Percentiles rank a stretch among this genome's conserved stretches.
phyloP scores from a whole-genome alignment of 53 echinoderm and acorn worm genomes.

The Patiria pectinifera region DNA sequence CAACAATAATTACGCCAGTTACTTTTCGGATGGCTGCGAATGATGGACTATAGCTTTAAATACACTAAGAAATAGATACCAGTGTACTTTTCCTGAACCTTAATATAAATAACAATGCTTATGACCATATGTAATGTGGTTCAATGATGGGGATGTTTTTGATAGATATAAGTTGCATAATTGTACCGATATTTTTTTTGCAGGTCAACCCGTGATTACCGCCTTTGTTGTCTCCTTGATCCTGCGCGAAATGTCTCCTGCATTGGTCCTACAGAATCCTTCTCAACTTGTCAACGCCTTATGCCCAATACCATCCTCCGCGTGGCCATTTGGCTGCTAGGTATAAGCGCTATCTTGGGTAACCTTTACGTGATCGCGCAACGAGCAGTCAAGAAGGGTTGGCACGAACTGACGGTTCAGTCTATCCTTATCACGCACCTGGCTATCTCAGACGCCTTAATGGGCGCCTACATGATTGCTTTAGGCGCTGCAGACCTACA shows the following conservation, averaged over 20 bases:
- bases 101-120: too few relatives aligned
- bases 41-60: too few relatives aligned
- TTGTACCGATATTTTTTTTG: background rate
- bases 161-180: background rate
- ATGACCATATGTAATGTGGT: too few relatives aligned
- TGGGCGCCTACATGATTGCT: slow-evolving; percentile 70
- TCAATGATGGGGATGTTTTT: too few relatives aligned
- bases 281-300: slow-evolving; percentile 57
- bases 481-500: slow-evolving; percentile 60
- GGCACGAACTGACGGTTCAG: slow-evolving; percentile 62
- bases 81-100: too few relatives aligned
- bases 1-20: too few relatives aligned
- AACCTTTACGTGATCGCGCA: slow-evolving; percentile 54
- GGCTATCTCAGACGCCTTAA: slow-evolving; percentile 66
- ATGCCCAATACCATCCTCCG: slow-evolving; percentile 56
- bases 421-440: slow-evolving; percentile 63
- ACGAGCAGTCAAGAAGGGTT: slow-evolving; percentile 23
- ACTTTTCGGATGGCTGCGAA: too few relatives aligned
- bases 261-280: slow-evolving; percentile 8
- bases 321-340: slow-evolving; percentile 68
- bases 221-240: slow-evolving; percentile 69
- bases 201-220: slow-evolving; percentile 69
- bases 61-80: too few relatives aligned
- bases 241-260: slow-evolving; percentile 36
- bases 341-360: slow-evolving; percentile 67